Conservation (phyloP, 2,797 vertebrate species). For the Argya squamiceps region DNA sequence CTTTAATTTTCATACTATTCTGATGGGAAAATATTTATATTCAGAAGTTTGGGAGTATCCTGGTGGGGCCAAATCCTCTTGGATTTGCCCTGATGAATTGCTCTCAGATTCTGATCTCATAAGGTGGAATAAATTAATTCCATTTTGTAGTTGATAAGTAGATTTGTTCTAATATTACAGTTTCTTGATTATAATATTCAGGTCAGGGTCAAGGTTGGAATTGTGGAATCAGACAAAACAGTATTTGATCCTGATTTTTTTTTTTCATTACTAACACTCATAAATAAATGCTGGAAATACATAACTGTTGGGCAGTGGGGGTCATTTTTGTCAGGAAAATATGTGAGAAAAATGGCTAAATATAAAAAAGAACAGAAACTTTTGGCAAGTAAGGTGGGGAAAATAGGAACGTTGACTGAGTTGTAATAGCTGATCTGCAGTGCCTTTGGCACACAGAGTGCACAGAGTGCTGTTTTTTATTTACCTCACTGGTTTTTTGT, state of each 20-base stretch:
- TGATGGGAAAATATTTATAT: constrained; percentile 17
- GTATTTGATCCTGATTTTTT: not conserved
- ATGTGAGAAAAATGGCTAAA: not conserved
- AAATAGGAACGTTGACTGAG: rapidly evolving
- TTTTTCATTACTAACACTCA: not conserved
- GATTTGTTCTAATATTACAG: not conserved
- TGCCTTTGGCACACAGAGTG: not conserved
- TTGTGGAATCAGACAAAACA: not conserved
- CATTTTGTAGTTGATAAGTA: not conserved
- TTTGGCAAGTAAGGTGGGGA: not conserved
- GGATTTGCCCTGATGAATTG: not conserved
- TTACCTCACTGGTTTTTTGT: not conserved
- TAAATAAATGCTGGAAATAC: not conserved
- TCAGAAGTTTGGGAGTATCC: not conserved
- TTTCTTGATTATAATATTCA: not conserved
- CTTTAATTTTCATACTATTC: not conserved
- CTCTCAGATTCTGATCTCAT: not conserved
- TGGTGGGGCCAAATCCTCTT: not conserved
- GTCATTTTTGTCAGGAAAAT: not conserved
- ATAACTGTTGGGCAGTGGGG: not conserved
- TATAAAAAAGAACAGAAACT: not conserved
- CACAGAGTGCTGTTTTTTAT: not conserved
- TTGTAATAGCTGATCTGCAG: not conserved
- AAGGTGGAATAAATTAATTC: not conserved
- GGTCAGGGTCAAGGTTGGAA: not conserved